phyloP scores from a whole-genome alignment of 1,140 invertebrate species.

The Drosophila varians region DNA sequence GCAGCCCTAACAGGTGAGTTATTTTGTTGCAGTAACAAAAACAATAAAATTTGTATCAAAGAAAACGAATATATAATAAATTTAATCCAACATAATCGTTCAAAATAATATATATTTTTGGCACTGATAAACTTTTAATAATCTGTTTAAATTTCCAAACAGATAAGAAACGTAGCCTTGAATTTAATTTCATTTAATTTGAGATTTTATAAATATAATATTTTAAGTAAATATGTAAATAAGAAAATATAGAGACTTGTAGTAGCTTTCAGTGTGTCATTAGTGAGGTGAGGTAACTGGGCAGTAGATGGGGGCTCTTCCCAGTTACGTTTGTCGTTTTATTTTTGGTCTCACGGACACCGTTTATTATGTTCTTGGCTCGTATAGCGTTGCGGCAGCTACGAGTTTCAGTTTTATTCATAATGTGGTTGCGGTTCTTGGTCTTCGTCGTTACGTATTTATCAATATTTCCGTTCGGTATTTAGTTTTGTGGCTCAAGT shows the following conservation, averaged over 20 bases:
- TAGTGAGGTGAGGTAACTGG: constrained; percentile 7
- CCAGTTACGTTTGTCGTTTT: constrained; percentile 41
- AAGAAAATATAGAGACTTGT: not conserved
- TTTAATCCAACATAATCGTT: too few species aligned
- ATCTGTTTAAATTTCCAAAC: too few species aligned
- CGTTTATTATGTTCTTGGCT: constrained; percentile 39
- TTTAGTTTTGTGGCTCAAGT: constrained; percentile 62
- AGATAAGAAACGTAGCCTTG: too few species aligned
- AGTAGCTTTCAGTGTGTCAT: not conserved
- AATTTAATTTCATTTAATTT: too few species aligned
- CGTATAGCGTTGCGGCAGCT: constrained; percentile 2
- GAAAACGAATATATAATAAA: too few species aligned
- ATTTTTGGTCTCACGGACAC: constrained; percentile 37
- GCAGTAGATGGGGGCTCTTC: constrained; percentile 1
- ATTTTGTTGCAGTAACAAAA: not conserved
- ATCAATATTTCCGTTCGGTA: constrained; percentile 58
- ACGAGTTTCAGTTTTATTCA: constrained; percentile 38
- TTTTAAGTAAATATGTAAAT: too few species aligned
- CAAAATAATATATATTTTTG: too few species aligned
- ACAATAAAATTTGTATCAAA: too few species aligned
- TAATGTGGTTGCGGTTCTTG: constrained; percentile 34
- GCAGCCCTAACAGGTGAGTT: constrained; percentile 73
- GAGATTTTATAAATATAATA: too few species aligned
- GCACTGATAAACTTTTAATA: too few species aligned
- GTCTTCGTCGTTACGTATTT: constrained; percentile 39